A percentile compares a stretch with the other conserved stretches of the same genome.
Evolutionary conservation across 2,113 vertebrate genomes (phyloP).

Genomic region (Rhynchomys soricoides): DNA sequence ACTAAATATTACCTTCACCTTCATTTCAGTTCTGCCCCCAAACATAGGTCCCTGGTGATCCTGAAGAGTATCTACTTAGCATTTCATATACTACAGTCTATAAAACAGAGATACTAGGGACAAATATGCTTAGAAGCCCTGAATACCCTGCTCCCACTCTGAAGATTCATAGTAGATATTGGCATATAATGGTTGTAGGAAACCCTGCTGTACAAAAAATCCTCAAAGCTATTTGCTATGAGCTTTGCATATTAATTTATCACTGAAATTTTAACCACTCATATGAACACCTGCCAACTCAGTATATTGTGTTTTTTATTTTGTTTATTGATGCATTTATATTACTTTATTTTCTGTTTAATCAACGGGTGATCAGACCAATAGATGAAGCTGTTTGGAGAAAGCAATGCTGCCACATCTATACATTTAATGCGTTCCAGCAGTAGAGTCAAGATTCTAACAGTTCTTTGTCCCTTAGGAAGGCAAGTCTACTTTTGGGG

Average conservation of each 20-base stretch:
- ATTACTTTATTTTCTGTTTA: not conserved
- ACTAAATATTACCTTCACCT: slow-evolving; percentile 18
- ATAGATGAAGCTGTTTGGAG: not conserved
- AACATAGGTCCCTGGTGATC: not conserved
- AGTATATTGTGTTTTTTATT: not conserved
- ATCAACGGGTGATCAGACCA: not conserved
- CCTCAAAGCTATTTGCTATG: not conserved
- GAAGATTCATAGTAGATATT: not conserved
- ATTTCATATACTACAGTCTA: slow-evolving; percentile 48
- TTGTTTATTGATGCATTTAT: not conserved
- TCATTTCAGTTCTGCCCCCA: not conserved
- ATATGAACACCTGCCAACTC: not conserved
- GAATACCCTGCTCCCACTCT: not conserved
- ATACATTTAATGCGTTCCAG: not conserved
- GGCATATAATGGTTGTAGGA: not conserved
- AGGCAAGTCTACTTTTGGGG: not conserved
- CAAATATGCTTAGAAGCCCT: not conserved
- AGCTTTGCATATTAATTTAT: not conserved
- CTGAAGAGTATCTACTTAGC: not conserved
- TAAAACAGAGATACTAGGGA: slow-evolving; percentile 4
- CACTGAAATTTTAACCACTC: not conserved
- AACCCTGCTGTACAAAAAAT: not conserved
- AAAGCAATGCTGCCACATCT: not conserved
- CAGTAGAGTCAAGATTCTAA: not conserved
- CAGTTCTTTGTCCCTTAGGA: not conserved